A percentile compares a stretch with the other conserved stretches of the same genome.
These are phyloP conservation scores for Musca domestica DNA, from an alignment of 1,140 invertebrate genomes.

Conservation along the genomic window DNA sequence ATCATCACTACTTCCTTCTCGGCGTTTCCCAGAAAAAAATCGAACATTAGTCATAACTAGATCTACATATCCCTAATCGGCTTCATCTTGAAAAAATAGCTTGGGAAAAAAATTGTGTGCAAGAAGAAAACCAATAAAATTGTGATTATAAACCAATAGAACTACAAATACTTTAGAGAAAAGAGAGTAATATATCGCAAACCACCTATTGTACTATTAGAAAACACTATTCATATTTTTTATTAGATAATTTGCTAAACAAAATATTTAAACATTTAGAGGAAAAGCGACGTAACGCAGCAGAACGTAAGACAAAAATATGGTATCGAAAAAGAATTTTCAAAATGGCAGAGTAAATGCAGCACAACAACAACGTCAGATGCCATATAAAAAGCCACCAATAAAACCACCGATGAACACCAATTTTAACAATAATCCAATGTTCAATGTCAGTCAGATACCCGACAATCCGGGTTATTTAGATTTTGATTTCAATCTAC, in stretches of 20 bases:
- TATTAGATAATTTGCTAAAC: too few relatives aligned
- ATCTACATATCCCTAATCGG: too few relatives aligned
- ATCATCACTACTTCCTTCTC: neutral
- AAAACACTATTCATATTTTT: too few relatives aligned
- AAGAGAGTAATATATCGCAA: too few relatives aligned
- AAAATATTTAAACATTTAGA: too few relatives aligned
- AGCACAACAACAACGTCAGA: slow-evolving; percentile 7
- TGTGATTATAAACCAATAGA: slow-evolving; percentile 8
- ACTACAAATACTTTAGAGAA: neutral
- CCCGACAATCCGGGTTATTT: slow-evolving; percentile 52
- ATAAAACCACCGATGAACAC: slow-evolving; percentile 6
- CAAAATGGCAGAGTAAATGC: slow-evolving; percentile 27
- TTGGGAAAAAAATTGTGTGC: neutral
- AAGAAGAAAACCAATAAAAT: neutral
- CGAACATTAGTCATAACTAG: too few relatives aligned
- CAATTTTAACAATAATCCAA: slow-evolving; percentile 19
- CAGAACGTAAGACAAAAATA: neutral
- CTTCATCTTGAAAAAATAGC: neutral
- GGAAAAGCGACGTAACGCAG: too few relatives aligned
- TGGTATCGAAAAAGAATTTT: slow-evolving; percentile 28
- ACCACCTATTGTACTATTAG: too few relatives aligned
- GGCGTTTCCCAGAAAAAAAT: too few relatives aligned
- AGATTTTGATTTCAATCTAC: slow-evolving; percentile 50
- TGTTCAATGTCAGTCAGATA: slow-evolving; percentile 43
- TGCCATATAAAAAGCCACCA: slow-evolving; percentile 27